phyloP scores from a whole-genome alignment of 2,113 vertebrate species.

The Gadus macrocephalus region DNA sequence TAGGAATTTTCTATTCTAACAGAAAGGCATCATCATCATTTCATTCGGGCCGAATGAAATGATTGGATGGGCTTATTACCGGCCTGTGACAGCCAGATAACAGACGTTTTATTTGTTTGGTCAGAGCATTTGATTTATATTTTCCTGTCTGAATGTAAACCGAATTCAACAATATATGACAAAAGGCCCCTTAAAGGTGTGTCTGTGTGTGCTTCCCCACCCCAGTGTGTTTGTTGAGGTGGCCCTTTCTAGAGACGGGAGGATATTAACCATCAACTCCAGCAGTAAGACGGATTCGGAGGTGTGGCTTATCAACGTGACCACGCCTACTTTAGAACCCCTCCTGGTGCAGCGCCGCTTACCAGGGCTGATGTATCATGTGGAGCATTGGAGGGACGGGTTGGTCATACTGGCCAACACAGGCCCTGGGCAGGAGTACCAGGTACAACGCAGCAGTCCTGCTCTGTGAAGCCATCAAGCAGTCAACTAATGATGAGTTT shows the following conservation, averaged over 20 bases:
- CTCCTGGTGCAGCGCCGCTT: slow-evolving; percentile 80
- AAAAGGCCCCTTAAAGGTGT: too few relatives aligned
- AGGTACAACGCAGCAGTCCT: slow-evolving; percentile 41
- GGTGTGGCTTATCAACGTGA: slow-evolving; percentile 81
- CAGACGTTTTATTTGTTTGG: too few relatives aligned
- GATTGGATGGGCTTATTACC: too few relatives aligned
- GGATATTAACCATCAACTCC: slow-evolving; percentile 87
- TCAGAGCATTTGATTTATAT: too few relatives aligned
- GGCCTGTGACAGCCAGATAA: too few relatives aligned
- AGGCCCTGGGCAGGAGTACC: slow-evolving; percentile 82
- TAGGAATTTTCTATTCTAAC: too few relatives aligned
- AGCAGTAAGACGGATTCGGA: slow-evolving; percentile 89
- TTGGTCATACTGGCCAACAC: slow-evolving; percentile 87
- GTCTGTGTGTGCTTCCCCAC: neutral
- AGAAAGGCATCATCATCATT: too few relatives aligned
- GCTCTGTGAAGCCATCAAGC: too few relatives aligned
- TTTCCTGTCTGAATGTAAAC: too few relatives aligned
- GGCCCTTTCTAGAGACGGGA: slow-evolving; percentile 79
- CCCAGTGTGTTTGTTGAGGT: slow-evolving; percentile 84
- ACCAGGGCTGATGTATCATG: slow-evolving; percentile 80
- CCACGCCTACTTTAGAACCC: slow-evolving; percentile 68
- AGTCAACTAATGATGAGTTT: neutral
- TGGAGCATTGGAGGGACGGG: slow-evolving; percentile 80
- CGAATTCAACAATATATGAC: too few relatives aligned
- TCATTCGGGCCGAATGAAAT: too few relatives aligned